Conservation (phyloP, 2,888 invertebrate species). For the Troilus luridus region DNA sequence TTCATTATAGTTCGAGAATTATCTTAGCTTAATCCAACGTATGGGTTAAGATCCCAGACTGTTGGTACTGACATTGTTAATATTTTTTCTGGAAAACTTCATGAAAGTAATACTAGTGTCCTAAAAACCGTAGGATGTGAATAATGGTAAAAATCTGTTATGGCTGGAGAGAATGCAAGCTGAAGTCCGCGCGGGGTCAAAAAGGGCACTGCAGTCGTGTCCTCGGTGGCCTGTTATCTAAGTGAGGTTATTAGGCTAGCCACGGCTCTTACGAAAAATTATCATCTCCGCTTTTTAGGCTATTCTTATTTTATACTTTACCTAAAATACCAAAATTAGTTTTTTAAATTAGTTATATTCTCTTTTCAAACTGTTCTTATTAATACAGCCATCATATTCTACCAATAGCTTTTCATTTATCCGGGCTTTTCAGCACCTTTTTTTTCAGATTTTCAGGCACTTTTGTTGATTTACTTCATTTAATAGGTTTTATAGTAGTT, state of each 20-base stretch:
- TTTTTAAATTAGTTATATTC: neutral
- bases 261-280: neutral
- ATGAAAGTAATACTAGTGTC: too few species aligned
- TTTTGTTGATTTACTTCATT: neutral
- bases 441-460: too few species aligned
- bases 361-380: neutral
- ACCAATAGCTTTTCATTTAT: neutral
- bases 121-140: neutral
- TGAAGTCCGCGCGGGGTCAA: neutral
- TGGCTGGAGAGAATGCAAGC: neutral
- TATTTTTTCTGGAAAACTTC: too few species aligned
- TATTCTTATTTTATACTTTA: neutral
- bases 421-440: too few species aligned
- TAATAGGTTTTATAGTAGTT: neutral
- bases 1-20: too few species aligned
- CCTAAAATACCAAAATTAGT: neutral
- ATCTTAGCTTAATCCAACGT: too few species aligned
- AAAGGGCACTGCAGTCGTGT: conserved; percentile 3
- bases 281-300: neutral
- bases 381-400: neutral
- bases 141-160: neutral
- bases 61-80: too few species aligned
- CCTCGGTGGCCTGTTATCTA: conserved; percentile 8
- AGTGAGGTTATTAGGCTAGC: conserved; percentile 12
- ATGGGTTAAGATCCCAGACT: too few species aligned